Evolutionary conservation across 92 coral and sea anemone genomes (phyloP).

Genomic region (Umimayanthus kanabou): DNA sequence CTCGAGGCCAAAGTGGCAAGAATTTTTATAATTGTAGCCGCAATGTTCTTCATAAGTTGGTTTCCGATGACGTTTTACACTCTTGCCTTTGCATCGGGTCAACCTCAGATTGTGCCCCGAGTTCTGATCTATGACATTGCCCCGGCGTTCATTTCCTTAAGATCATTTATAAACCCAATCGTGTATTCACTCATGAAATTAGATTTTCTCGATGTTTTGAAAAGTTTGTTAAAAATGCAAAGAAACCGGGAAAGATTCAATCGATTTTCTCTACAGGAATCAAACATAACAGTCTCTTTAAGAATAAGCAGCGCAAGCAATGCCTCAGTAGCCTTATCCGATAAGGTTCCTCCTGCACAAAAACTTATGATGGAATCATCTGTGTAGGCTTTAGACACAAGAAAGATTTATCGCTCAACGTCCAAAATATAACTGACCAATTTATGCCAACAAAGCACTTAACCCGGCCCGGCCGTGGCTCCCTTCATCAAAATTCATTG

Average conservation of each 20-base stretch:
- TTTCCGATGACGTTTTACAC: conserved; percentile 36
- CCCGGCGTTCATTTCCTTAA: conserved; percentile 30
- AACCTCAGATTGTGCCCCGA: conserved; percentile 28
- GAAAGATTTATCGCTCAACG: neutral
- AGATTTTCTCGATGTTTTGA: conserved; percentile 31
- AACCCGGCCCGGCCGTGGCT: too few relatives aligned
- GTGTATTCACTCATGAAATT: conserved; percentile 31
- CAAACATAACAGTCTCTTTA: neutral
- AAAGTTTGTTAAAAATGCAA: neutral
- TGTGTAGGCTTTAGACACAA: neutral
- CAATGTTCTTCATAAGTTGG: conserved; percentile 33
- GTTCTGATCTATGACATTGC: conserved; percentile 29
- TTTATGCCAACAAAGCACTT: too few relatives aligned
- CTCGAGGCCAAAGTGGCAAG: conserved; percentile 37
- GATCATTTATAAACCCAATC: conserved; percentile 29
- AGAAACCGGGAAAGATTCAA: neutral
- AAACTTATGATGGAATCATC: conserved; percentile 30
- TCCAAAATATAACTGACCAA: neutral
- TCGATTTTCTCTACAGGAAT: conserved; percentile 5
- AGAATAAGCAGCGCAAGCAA: conserved; percentile 32
- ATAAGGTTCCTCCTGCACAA: neutral
- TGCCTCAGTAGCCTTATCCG: neutral
- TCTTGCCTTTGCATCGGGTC: conserved; percentile 18
- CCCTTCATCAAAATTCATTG: too few relatives aligned
- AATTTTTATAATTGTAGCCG: conserved; percentile 33